These are phyloP conservation scores for Parascotia fuliginaria DNA, from an alignment of 2,888 invertebrate species.

Conservation along the genomic window DNA sequence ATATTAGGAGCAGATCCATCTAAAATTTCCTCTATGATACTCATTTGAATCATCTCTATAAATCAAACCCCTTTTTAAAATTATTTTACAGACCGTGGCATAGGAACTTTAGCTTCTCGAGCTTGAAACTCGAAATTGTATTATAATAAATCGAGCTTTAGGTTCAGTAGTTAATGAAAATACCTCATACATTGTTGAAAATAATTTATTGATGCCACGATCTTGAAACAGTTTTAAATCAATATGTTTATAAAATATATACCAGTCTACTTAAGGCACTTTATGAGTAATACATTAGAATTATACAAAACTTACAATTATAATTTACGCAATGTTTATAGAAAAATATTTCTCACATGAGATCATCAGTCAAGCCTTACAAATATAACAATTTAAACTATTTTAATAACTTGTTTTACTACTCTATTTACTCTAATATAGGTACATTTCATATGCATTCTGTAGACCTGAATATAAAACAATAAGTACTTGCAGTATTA, in stretches of 20 bases:
- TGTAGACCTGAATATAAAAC: slow-evolving; percentile 24
- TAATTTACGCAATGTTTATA: slow-evolving; percentile 39
- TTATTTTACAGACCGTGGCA: too few species aligned
- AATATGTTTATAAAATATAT: slow-evolving; percentile 20
- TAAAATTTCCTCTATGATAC: too few species aligned
- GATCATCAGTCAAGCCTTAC: slow-evolving; percentile 50
- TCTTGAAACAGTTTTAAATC: slow-evolving; percentile 18
- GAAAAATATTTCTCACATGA: slow-evolving; percentile 48
- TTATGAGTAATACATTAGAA: slow-evolving; percentile 38
- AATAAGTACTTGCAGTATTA: slow-evolving; percentile 26
- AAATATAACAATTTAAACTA: slow-evolving; percentile 19
- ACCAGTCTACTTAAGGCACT: slow-evolving; percentile 42
- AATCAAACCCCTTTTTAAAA: too few species aligned
- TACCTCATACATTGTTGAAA: slow-evolving; percentile 16
- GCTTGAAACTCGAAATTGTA: too few species aligned
- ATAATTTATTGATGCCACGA: slow-evolving; percentile 42
- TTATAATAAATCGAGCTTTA: too few species aligned
- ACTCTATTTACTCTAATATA: slow-evolving; percentile 29
- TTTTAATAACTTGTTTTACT: slow-evolving; percentile 31
- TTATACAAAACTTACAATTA: slow-evolving; percentile 39
- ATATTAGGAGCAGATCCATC: too few species aligned
- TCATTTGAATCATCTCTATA: too few species aligned
- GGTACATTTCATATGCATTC: slow-evolving; percentile 34
- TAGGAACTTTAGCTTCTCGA: too few species aligned
- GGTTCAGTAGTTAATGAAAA: slow-evolving; percentile 8